Evolutionary conservation across 64 coral and sea anemone genomes (phyloP).

Genomic region (Porites lutea): DNA sequence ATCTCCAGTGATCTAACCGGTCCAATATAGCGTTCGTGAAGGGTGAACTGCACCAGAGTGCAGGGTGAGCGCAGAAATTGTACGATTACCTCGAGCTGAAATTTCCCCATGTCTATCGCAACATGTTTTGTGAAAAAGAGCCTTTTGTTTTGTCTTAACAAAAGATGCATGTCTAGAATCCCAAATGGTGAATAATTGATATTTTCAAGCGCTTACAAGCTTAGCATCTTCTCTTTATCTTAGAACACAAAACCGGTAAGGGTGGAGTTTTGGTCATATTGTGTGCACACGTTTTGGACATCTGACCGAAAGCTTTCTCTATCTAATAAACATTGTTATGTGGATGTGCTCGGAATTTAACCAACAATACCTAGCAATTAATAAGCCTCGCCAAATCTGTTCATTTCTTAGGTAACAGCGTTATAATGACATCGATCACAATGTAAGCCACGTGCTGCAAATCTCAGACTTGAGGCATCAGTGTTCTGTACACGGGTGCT

Average conservation of each 20-base stretch:
- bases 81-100: conserved; percentile 19
- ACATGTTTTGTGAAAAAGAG: conserved; percentile 91
- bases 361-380: conserved; percentile 81
- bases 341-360: conserved; percentile 59
- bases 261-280: conserved; percentile 54
- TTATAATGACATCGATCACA: conserved; percentile 62
- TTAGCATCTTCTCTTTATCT: conserved; percentile 61
- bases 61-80: neutral
- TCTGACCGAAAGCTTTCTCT: conserved; percentile 67
- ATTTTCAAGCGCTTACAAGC: conserved; percentile 64
- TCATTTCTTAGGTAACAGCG: conserved; percentile 65
- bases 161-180: conserved; percentile 83
- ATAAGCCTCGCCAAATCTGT: conserved; percentile 76
- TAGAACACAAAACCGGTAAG: conserved; percentile 57
- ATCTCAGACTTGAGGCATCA: neutral
- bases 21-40: conserved; percentile 48
- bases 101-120: conserved; percentile 72
- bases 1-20: neutral
- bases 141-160: conserved; percentile 81
- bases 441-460: conserved; percentile 56
- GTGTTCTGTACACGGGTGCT: neutral
- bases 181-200: conserved; percentile 87
- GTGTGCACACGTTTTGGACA: conserved; percentile 67
- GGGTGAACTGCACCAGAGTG: neutral
- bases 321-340: conserved; percentile 73